Conservation (phyloP, 2,113 vertebrate species). For the Leucosticte australis region DNA sequence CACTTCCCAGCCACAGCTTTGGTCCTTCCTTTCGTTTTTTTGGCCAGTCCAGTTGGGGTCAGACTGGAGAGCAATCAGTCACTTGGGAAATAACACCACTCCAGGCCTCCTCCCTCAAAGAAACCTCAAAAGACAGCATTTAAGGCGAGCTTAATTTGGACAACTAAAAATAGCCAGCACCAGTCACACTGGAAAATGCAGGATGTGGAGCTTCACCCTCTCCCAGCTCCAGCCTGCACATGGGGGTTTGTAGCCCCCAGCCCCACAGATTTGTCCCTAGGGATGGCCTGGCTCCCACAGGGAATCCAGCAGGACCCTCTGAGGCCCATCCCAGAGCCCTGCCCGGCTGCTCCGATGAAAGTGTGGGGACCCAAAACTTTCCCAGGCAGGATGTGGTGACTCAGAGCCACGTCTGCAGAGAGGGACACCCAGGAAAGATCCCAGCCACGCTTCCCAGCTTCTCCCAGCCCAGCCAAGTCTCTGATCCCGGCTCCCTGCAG, state of each 20-base stretch:
- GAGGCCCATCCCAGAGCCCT: not conserved
- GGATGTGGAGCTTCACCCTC: not conserved
- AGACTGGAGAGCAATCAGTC: not conserved
- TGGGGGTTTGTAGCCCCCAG: not conserved
- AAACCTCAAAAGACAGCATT: constrained; percentile 59
- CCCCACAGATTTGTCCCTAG: accelerated
- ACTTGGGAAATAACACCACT: constrained; percentile 40
- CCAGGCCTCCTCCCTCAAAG: constrained; percentile 46
- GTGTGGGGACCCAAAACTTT: not conserved
- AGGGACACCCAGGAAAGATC: constrained; percentile 28
- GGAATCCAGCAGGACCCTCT: not conserved
- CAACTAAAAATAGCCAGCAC: constrained; percentile 58
- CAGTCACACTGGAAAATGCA: constrained; percentile 18
- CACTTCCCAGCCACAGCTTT: not conserved
- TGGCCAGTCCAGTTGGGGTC: not conserved
- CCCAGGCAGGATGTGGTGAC: constrained; percentile 10
- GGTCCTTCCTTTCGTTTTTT: not conserved
- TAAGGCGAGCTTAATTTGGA: constrained; percentile 23
- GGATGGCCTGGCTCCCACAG: not conserved
- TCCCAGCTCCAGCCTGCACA: not conserved
- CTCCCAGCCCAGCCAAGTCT: not conserved
- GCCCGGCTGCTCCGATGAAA: not conserved
- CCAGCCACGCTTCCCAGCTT: not conserved
- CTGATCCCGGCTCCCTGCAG: not conserved
- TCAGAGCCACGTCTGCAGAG: constrained; percentile 20